Evolutionary conservation across 2,888 invertebrate genomes (phyloP).

Genomic region (Podotricha telesiphe): DNA sequence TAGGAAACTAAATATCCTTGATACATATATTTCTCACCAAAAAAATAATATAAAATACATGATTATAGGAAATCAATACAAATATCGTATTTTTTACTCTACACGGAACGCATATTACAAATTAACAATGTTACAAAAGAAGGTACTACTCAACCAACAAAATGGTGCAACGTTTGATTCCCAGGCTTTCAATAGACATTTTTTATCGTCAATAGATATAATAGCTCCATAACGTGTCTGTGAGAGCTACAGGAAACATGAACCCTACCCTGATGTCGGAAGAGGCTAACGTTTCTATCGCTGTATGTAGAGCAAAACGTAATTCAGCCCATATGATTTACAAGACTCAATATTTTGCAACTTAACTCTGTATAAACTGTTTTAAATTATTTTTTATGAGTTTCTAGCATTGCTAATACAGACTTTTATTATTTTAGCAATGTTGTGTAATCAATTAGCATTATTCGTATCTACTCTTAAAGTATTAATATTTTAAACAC

Average conservation of each 20-base stretch:
- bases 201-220: slow-evolving; percentile 70
- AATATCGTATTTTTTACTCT: background rate
- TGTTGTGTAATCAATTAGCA: background rate
- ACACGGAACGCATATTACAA: slow-evolving; percentile 21
- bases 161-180: slow-evolving; percentile 56
- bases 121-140: slow-evolving; percentile 35
- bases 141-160: slow-evolving; percentile 40
- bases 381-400: background rate
- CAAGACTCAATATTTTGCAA: slow-evolving; percentile 17
- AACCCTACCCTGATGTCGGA: slow-evolving; percentile 87
- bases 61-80: background rate
- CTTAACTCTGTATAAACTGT: background rate
- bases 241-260: slow-evolving; percentile 87
- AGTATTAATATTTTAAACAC: background rate
- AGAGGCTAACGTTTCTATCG: slow-evolving; percentile 85
- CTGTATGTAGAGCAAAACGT: slow-evolving; percentile 83
- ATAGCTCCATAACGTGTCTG: slow-evolving; percentile 80
- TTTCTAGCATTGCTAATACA: background rate
- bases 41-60: background rate
- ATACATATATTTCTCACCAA: background rate
- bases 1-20: too few relatives aligned
- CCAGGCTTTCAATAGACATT: slow-evolving; percentile 67
- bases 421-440: background rate
- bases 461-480: background rate
- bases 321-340: slow-evolving; percentile 27